Conservation (phyloP, 2,113 vertebrate genomes). For the Mormyrus iriodes region DNA sequence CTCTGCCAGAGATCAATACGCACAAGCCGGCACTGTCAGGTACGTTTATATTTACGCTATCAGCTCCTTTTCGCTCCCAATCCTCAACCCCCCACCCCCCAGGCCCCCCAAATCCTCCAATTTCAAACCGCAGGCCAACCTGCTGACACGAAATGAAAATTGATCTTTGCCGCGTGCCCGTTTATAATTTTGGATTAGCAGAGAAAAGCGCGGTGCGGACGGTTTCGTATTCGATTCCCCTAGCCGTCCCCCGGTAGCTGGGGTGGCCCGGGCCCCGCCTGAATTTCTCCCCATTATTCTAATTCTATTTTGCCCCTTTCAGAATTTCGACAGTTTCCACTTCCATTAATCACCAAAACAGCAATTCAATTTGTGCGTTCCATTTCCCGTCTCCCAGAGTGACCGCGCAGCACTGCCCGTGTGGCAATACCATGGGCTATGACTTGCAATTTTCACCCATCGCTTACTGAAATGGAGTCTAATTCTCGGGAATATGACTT, state of each 20-base stretch:
- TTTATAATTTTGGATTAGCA: not conserved
- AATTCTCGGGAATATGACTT: constrained; percentile 16
- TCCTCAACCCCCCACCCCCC: not conserved
- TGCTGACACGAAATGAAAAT: constrained; percentile 11
- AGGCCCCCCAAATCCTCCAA: not conserved
- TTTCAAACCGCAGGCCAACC: constrained; percentile 2
- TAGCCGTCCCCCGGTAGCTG: too few species aligned
- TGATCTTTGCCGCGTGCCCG: not conserved
- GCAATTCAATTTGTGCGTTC: constrained; percentile 16
- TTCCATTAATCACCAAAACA: constrained; percentile 20
- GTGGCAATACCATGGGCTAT: not conserved
- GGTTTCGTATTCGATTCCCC: not conserved
- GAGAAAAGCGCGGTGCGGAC: not conserved
- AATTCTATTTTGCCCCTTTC: constrained; percentile 18
- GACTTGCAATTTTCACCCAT: constrained; percentile 22
- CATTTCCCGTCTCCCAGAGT: constrained; percentile 11
- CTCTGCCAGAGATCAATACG: not conserved
- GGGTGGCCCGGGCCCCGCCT: not conserved
- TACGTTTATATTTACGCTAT: not conserved
- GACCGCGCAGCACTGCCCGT: not conserved
- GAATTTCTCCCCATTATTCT: constrained; percentile 9
- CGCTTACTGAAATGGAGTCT: constrained; percentile 22
- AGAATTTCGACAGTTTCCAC: constrained; percentile 16
- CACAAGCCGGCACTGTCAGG: not conserved
- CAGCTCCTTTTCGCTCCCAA: not conserved